Conservation (phyloP, 2,888 invertebrate species). For the Oligia fasciuncula region DNA sequence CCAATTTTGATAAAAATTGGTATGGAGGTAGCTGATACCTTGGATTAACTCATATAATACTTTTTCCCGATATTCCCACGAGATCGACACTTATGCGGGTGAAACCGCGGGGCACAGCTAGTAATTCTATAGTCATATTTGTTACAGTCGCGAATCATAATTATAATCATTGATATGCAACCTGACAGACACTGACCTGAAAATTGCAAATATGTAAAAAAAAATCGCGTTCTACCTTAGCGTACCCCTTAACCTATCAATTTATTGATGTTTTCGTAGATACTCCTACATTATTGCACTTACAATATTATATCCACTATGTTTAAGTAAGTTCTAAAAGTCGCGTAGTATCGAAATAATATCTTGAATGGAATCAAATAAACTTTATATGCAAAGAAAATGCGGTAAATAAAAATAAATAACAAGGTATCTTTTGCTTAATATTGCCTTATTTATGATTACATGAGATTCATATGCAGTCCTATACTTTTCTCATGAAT, state of each 20-base stretch:
- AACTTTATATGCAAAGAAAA: slow-evolving; percentile 15
- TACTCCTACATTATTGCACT: not conserved
- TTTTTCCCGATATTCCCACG: too few species aligned
- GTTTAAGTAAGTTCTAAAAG: slow-evolving; percentile 7
- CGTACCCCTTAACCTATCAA: slow-evolving; percentile 1
- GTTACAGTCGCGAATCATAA: too few species aligned
- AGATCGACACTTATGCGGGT: too few species aligned
- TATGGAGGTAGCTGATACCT: too few species aligned
- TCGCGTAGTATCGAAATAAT: not conserved
- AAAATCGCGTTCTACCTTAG: too few species aligned
- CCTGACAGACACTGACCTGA: too few species aligned
- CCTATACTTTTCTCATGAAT: slow-evolving; percentile 32
- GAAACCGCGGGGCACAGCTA: too few species aligned
- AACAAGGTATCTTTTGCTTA: not conserved
- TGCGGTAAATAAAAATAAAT: slow-evolving; percentile 1
- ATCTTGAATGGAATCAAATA: slow-evolving; percentile 6
- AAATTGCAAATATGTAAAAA: too few species aligned
- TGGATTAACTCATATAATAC: too few species aligned
- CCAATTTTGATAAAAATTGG: too few species aligned
- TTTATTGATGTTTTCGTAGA: not conserved
- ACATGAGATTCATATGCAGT: slow-evolving; percentile 21
- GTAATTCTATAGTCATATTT: too few species aligned
- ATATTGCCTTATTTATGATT: slow-evolving; percentile 26
- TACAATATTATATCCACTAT: not conserved
- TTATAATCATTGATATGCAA: too few species aligned